A percentile compares a stretch with the other conserved stretches of the same genome.
These are phyloP conservation scores for Egretta garzetta DNA, from an alignment of 2,113 vertebrate species.

Conservation along the genomic window DNA sequence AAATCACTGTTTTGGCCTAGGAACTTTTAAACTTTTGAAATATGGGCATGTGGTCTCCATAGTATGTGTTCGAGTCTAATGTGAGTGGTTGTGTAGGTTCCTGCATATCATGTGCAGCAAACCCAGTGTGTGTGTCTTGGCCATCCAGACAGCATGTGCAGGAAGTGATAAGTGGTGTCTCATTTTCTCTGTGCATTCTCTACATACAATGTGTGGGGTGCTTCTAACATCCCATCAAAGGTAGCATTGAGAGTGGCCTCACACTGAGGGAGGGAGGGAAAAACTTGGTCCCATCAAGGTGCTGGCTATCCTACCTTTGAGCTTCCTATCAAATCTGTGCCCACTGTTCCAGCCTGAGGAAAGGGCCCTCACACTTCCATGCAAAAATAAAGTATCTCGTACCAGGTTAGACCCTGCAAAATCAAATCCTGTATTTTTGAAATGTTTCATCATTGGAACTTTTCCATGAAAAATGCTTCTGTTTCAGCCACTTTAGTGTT, in stretches of 20 bases:
- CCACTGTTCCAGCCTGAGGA: neutral
- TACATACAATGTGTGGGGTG: neutral
- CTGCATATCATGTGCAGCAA: neutral
- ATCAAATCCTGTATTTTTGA: neutral
- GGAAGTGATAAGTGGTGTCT: neutral
- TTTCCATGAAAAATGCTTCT: neutral
- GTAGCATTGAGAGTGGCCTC: neutral
- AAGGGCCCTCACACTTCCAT: neutral
- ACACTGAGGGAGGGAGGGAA: fast-evolving
- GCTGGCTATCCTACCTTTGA: neutral
- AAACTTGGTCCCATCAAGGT: neutral
- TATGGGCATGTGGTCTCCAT: neutral
- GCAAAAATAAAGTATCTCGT: neutral
- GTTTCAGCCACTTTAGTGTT: neutral
- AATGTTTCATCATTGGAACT: neutral
- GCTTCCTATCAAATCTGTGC: neutral
- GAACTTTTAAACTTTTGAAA: neutral
- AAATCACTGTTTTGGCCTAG: neutral
- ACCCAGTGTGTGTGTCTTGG: neutral
- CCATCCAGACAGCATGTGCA: neutral
- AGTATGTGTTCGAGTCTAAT: neutral
- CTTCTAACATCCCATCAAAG: neutral
- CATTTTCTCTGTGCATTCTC: neutral
- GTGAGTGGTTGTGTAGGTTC: neutral
- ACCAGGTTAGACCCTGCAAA: neutral